Conservation (phyloP, 2,888 invertebrate species). For the Zygaena filipendulae region DNA sequence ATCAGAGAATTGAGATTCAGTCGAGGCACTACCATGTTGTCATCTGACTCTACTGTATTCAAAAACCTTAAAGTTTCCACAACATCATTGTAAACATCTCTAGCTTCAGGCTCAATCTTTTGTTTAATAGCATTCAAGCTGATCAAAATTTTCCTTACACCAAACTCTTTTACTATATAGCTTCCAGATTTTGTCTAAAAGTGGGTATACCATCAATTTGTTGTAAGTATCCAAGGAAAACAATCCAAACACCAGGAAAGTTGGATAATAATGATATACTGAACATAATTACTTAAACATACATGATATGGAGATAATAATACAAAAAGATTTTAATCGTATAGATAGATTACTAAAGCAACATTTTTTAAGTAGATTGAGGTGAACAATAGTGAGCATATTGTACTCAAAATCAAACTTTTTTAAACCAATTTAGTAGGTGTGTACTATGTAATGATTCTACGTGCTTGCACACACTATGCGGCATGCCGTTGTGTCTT, state of each 20-base stretch:
- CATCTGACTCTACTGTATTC: constrained; percentile 45
- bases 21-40: constrained; percentile 34
- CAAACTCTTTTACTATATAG: constrained; percentile 59
- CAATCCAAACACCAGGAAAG: no score
- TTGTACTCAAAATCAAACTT: no score
- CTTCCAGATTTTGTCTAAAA: constrained; percentile 65
- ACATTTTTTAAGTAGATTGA: no score
- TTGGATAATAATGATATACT: no score
- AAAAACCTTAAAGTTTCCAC: constrained; percentile 45
- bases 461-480: no score
- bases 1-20: constrained; percentile 50
- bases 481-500: no score
- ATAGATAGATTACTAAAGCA: background rate
- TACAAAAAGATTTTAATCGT: constrained; percentile 1
- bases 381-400: no score
- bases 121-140: constrained; percentile 45
- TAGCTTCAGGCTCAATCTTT: constrained; percentile 44
- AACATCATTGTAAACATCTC: constrained; percentile 48
- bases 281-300: no score
- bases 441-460: no score
- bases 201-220: no score
- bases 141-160: constrained; percentile 39
- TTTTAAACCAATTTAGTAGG: no score
- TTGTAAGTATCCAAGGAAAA: background rate
- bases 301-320: no score